phyloP scores from a whole-genome alignment of 1,140 invertebrate species.

The Chelonus insularis region DNA sequence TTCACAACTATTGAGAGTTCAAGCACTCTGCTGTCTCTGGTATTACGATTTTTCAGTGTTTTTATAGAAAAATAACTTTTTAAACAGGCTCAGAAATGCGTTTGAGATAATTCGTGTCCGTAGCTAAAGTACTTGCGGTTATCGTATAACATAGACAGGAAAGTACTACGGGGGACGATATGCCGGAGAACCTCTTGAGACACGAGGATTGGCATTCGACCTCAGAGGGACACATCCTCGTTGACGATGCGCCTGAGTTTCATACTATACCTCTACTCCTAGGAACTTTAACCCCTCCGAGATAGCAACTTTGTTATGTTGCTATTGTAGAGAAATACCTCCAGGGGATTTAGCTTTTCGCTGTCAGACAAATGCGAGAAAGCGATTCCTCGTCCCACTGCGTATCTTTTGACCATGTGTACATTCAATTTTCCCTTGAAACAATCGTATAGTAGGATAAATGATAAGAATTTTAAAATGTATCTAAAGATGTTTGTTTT shows the following conservation, averaged over 20 bases:
- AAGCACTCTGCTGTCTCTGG: too few species aligned
- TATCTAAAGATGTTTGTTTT: neutral
- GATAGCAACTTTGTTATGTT: conserved; percentile 21
- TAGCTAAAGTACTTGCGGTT: neutral
- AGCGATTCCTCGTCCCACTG: conserved; percentile 9
- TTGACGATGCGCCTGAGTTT: conserved; percentile 18
- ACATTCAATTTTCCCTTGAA: neutral
- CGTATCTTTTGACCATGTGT: conserved; percentile 1
- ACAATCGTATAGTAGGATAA: neutral
- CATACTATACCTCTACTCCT: conserved; percentile 2
- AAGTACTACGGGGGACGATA: conserved; percentile 15
- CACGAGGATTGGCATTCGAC: conserved; percentile 11
- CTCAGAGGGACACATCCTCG: conserved; percentile 16
- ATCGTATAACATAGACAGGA: neutral
- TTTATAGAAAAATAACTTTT: neutral
- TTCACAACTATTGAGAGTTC: too few species aligned
- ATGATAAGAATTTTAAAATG: neutral
- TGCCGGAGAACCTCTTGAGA: conserved; percentile 12
- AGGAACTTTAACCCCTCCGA: conserved; percentile 8
- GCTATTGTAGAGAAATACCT: conserved; percentile 17
- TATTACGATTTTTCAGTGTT: too few species aligned
- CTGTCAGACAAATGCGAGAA: conserved; percentile 4
- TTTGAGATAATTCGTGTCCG: neutral
- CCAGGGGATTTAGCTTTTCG: conserved; percentile 1
- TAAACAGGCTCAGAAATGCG: neutral